Base-by-base conservation (phyloP, 1,140 invertebrate species). In the Lutraria rhynchaena region DNA sequence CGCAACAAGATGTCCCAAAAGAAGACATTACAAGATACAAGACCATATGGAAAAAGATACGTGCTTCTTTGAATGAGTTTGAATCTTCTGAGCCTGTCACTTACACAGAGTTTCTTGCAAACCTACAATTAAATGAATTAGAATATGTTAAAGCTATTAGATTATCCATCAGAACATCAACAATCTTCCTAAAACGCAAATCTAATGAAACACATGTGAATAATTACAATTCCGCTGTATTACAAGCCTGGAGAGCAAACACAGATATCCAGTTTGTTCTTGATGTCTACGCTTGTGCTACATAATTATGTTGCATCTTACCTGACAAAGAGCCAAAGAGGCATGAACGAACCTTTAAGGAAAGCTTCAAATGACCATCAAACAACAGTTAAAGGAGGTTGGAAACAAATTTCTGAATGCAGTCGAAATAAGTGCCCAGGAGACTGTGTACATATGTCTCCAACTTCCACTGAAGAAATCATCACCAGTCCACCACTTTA, bases 281-380 rank as follows among this genome's bases (percentile, higher is more conserved):
- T 4, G 85, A 86, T 83, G 63, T 60, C 27, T 88, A 86, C 73
- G 80, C 81, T 13, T 85, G 85, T 77, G 85, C 74, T 24, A 37
- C 82, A 37, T 84, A n/a, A n/a, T n/a, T n/a, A 86, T 51, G 82
- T 86, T 55, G 77, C 69, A 13, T 82, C 76, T 22, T 84, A 83
- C 70, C 65, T 85, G 19, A 57, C 69, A 31, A 87, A 83, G 67
- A 63, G 60, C 17, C 82, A 86, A 35, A 63, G 80, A 65, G 86
- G 74, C 11, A 87, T 86, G 71, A 65, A 49, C n/a, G 70, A 83
- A 19, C 24, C 83, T 33, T 33, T 83, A 15, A 29, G 58, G 33
- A 58, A 61, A 58, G 84, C 84, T 2, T 22, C 53, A 27, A 29
- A 81, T 55, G 84, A 87, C 61, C 57, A 55, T 85, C 11, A 75